Conservation (phyloP, 2,113 vertebrate species). For the Tichodroma muraria region DNA sequence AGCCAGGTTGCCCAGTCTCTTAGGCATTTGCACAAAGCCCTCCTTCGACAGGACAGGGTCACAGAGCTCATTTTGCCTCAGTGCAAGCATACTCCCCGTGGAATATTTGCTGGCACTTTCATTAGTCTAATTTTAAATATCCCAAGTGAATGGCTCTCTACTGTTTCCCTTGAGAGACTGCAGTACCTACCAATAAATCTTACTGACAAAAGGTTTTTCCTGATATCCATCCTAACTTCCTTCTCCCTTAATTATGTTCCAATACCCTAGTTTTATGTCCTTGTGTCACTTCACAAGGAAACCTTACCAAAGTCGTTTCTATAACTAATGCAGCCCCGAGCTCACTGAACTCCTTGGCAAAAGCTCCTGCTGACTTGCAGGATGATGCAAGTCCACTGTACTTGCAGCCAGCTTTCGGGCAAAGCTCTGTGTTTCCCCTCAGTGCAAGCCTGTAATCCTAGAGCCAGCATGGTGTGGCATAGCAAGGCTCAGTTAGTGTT, state of each 20-base stretch:
- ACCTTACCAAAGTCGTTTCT: slow-evolving; percentile 13
- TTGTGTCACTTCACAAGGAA: slow-evolving; percentile 28
- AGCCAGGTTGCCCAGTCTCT: not conserved
- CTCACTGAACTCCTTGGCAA: not conserved
- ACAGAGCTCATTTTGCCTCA: slow-evolving; percentile 17
- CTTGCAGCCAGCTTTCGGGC: not conserved
- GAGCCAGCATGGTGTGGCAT: not conserved
- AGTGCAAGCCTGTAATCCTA: not conserved
- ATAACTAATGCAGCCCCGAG: not conserved
- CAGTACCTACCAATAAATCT: slow-evolving; percentile 50
- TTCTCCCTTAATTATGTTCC: slow-evolving; percentile 41
- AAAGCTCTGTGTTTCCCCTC: not conserved
- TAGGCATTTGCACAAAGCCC: not conserved
- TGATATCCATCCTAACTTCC: slow-evolving; percentile 11
- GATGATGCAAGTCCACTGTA: no score
- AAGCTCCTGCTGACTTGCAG: not conserved
- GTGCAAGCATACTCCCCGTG: not conserved
- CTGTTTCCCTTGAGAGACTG: not conserved
- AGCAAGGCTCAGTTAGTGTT: not conserved
- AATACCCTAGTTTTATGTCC: slow-evolving; percentile 24
- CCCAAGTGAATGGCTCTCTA: slow-evolving; percentile 13
- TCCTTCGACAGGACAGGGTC: not conserved
- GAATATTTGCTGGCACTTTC: slow-evolving; percentile 32
- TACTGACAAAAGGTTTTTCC: slow-evolving; percentile 36
- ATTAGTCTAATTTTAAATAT: slow-evolving; percentile 56